Conservation (phyloP, 2,113 vertebrate genomes). For the Eptesicus fuscus region DNA sequence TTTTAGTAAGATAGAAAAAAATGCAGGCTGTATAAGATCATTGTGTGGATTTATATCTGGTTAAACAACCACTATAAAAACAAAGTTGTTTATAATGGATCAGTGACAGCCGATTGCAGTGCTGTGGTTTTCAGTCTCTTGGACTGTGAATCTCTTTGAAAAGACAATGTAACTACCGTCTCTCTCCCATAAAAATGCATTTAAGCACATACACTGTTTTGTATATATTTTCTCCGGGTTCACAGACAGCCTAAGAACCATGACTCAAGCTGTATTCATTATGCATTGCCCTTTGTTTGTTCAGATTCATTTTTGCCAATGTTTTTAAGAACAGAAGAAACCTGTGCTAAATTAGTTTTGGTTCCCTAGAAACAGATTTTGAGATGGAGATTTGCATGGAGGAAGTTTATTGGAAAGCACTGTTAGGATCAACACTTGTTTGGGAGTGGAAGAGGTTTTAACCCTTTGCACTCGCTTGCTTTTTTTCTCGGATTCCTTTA, state of each 20-base stretch:
- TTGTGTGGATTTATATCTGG: not conserved
- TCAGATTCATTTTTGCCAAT: not conserved
- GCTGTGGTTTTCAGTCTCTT: not conserved
- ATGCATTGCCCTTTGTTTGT: not conserved
- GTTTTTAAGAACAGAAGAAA: not conserved
- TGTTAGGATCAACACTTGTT: not conserved
- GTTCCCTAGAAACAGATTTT: not conserved
- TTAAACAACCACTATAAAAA: not conserved
- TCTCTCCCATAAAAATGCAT: not conserved
- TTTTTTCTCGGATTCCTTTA: no score
- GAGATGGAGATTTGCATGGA: not conserved
- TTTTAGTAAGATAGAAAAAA: not conserved
- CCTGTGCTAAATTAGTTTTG: not conserved
- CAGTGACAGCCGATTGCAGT: not conserved
- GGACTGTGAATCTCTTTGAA: not conserved
- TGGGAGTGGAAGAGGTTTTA: not conserved
- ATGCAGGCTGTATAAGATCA: not conserved
- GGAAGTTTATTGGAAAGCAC: not conserved
- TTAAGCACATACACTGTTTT: not conserved
- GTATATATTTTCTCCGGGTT: not conserved
- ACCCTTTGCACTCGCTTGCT: no score
- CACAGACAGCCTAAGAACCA: not conserved
- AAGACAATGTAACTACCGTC: not conserved
- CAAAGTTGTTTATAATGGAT: not conserved
- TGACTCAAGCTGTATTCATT: not conserved